Conservation (phyloP, 1,140 invertebrate genomes). For the Babylonia areolata region DNA sequence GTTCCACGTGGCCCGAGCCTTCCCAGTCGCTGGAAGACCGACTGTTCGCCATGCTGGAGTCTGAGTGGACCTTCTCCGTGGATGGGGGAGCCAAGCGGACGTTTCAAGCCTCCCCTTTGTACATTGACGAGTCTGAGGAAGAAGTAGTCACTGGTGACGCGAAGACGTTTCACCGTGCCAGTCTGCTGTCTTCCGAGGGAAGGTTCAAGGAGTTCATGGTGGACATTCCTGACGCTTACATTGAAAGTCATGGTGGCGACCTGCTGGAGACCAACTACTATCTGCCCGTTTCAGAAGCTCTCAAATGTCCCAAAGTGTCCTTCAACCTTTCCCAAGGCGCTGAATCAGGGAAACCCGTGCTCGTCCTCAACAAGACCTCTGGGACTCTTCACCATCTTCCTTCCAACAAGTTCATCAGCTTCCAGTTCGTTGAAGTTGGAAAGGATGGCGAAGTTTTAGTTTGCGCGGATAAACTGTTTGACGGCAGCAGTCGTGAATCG, state of each 20-base stretch:
- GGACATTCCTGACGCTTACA: background rate
- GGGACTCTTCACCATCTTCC: background rate
- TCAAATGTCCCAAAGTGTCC: background rate
- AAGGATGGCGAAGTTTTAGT: background rate
- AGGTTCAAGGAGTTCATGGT: background rate
- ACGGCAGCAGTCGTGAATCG: background rate
- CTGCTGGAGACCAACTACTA: background rate
- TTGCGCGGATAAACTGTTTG: constrained; percentile 3
- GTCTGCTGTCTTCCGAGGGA: background rate
- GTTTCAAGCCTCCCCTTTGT: background rate
- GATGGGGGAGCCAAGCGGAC: background rate
- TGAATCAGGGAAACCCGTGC: background rate
- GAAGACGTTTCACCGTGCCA: background rate
- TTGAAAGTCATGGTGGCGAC: background rate
- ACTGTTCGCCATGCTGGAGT: background rate
- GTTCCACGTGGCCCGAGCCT: constrained; percentile 18
- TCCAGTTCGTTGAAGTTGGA: background rate
- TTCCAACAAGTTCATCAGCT: constrained; percentile 3
- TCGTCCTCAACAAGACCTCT: background rate
- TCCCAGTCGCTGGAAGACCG: background rate
- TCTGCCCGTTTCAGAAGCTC: background rate
- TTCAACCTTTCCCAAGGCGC: background rate
- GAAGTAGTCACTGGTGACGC: too few relatives aligned
- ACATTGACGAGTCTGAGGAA: background rate
- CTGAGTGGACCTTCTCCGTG: constrained; percentile 6